These are phyloP conservation scores for Camptogramma bilineatum DNA, from an alignment of 2,888 invertebrate species.

Conservation along the genomic window DNA sequence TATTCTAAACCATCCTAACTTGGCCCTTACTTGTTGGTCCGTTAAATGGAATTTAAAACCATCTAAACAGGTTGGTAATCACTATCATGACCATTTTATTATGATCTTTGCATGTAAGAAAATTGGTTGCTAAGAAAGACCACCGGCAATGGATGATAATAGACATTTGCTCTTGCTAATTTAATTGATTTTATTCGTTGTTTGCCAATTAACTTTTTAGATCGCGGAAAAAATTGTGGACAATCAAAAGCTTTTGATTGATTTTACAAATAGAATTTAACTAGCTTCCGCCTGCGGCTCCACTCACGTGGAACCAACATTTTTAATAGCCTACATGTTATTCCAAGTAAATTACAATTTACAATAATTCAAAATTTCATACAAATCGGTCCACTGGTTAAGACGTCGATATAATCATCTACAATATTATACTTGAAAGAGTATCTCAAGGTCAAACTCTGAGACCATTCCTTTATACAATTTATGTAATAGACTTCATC, in stretches of 20 bases:
- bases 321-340: too few relatives aligned
- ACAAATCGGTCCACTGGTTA: too few relatives aligned
- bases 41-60: conserved; percentile 9
- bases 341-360: too few relatives aligned
- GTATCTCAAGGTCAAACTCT: conserved; percentile 6
- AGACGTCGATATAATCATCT: too few relatives aligned
- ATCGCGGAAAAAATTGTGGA: conserved; percentile 4
- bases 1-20: conserved; percentile 54
- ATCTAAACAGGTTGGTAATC: conserved; percentile 16
- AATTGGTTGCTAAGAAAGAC: conserved; percentile 42
- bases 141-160: conserved; percentile 45
- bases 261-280: conserved; percentile 8
- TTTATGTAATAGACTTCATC: conserved; percentile 3
- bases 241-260: conserved; percentile 5
- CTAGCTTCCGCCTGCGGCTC: too few relatives aligned
- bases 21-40: conserved; percentile 45
- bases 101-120: conserved; percentile 12
- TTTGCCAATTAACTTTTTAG: conserved; percentile 5
- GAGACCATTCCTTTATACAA: conserved; percentile 10
- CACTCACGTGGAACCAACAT: too few relatives aligned
- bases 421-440: background rate
- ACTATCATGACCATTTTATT: conserved; percentile 13
- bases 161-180: conserved; percentile 42
- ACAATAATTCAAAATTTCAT: too few relatives aligned
- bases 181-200: conserved; percentile 46